phyloP scores from a whole-genome alignment of 2,113 vertebrate genomes.

The Brevimyrus niger region DNA sequence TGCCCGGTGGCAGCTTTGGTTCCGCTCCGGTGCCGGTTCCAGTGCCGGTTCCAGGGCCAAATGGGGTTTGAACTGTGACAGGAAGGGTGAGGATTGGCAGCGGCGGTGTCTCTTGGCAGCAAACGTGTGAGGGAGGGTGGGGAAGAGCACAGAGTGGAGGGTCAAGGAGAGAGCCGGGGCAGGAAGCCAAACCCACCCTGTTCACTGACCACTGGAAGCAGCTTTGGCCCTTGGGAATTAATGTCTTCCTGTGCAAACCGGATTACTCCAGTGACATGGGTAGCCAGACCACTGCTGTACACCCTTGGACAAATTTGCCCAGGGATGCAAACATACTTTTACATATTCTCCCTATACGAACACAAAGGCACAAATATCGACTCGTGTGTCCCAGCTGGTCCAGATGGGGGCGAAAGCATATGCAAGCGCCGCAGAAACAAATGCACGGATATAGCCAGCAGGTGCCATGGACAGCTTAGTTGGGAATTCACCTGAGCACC shows the following conservation, averaged over 20 bases:
- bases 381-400: neutral
- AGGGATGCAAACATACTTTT: neutral
- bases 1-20: neutral
- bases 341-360: neutral
- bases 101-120: neutral
- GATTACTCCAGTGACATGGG: neutral
- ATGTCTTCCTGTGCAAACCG: neutral
- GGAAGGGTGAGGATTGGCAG: neutral
- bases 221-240: neutral
- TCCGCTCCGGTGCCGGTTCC: neutral
- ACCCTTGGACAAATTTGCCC: neutral
- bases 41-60: neutral
- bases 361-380: neutral
- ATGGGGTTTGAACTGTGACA: neutral
- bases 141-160: neutral
- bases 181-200: neutral
- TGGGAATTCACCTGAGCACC: neutral
- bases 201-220: neutral
- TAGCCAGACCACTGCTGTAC: neutral
- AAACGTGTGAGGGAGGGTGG: neutral
- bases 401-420: neutral
- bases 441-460: neutral
- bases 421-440: neutral
- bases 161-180: too few relatives aligned
- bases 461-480: neutral